phyloP scores from a whole-genome alignment of 2,888 invertebrate genomes.

The Cephus spinipes region DNA sequence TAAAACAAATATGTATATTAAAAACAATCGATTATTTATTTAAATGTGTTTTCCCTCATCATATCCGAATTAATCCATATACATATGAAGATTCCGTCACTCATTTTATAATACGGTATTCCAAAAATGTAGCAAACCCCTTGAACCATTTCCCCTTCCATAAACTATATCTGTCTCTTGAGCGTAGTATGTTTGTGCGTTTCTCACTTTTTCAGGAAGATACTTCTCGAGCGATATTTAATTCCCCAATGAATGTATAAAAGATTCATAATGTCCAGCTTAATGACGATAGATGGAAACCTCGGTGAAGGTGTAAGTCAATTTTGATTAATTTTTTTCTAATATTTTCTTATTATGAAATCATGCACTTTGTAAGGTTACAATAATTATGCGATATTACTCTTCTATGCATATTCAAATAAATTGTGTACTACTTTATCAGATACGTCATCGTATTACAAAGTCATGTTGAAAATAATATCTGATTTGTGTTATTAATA shows the following conservation, averaged over 20 bases:
- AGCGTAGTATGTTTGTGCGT: not conserved
- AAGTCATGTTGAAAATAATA: not conserved
- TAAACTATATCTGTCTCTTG: not conserved
- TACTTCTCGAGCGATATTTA: not conserved
- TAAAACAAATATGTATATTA: not conserved
- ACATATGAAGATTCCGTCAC: not conserved
- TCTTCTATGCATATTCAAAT: not conserved
- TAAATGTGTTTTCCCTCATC: not conserved
- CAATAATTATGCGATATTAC: not conserved
- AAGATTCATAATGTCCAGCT: conserved; percentile 36
- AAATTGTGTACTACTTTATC: not conserved
- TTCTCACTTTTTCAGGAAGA: not conserved
- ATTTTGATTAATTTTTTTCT: conserved; percentile 17
- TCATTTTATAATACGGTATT: not conserved
- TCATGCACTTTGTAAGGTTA: not conserved
- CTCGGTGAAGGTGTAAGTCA: conserved; percentile 80
- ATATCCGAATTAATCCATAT: not conserved
- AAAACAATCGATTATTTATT: not conserved
- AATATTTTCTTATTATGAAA: conserved; percentile 9
- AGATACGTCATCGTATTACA: not conserved
- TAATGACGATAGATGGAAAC: conserved; percentile 81
- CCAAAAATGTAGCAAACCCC: not conserved
- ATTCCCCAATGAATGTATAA: not conserved
- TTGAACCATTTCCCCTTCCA: not conserved
- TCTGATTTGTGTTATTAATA: conserved; percentile 14